Percentiles rank a stretch among this genome's conserved stretches.
These are phyloP conservation scores for Atherinomorus stipes DNA, from an alignment of 2,113 vertebrate genomes.

Conservation along the genomic window DNA sequence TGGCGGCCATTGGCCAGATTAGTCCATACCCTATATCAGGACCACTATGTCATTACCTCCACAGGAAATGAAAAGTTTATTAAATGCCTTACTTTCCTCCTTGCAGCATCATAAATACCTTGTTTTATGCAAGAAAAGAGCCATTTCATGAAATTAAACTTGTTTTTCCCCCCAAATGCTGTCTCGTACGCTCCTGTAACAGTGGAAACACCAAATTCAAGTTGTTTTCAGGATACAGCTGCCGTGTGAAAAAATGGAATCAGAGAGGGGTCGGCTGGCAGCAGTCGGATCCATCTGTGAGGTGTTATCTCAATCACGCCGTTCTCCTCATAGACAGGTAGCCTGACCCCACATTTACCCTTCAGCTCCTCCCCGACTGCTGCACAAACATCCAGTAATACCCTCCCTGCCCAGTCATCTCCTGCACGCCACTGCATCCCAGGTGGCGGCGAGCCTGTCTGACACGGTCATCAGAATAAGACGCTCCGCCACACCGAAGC, in stretches of 20 bases:
- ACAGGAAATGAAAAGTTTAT: no score
- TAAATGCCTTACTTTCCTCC: no score
- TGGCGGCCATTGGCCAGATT: no score
- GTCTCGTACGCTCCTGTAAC: background rate
- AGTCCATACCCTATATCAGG: no score
- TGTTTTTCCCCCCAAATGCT: background rate
- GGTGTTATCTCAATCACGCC: conserved; percentile 27
- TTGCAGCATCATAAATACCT: no score
- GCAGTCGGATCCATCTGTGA: background rate
- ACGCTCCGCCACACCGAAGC: conserved; percentile 24
- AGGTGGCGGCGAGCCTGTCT: conserved; percentile 26
- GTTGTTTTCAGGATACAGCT: background rate
- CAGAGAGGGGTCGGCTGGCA: background rate
- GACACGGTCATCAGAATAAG: conserved; percentile 55
- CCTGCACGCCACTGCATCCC: conserved; percentile 20
- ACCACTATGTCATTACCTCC: no score
- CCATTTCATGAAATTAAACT: background rate
- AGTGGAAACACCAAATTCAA: conserved; percentile 15
- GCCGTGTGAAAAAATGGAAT: background rate
- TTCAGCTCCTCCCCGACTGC: background rate
- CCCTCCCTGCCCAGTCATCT: background rate
- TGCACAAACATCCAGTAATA: conserved; percentile 24
- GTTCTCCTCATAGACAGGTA: conserved; percentile 41
- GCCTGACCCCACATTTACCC: conserved; percentile 30
- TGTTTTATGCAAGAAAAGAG: no score